Conservation (phyloP, 1,140 invertebrate species). For the Conopomorpha cramerella region DNA sequence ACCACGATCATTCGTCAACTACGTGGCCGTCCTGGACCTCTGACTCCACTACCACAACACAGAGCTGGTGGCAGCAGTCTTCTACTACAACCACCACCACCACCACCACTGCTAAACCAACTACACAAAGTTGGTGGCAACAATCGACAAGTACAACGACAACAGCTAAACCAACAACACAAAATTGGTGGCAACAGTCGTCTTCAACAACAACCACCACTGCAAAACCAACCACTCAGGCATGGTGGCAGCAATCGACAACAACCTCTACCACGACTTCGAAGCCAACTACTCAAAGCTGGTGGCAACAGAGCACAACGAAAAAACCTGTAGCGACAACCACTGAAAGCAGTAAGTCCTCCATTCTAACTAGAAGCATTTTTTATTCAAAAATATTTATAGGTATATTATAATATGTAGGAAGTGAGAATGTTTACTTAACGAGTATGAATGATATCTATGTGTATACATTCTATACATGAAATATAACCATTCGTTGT, state of each 20-base stretch:
- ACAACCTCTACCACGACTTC: slow-evolving; percentile 18
- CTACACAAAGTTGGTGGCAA: slow-evolving; percentile 11
- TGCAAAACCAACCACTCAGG: slow-evolving; percentile 21
- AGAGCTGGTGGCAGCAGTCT: slow-evolving; percentile 31
- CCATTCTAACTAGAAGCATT: too few species aligned
- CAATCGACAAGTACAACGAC: slow-evolving; percentile 25
- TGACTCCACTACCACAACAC: slow-evolving; percentile 31
- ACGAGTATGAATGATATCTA: too few species aligned
- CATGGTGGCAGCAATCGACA: slow-evolving; percentile 8
- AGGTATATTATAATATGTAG: too few species aligned
- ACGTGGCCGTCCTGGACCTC: slow-evolving; percentile 59
- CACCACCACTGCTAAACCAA: slow-evolving; percentile 17
- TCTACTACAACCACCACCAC: slow-evolving; percentile 26
- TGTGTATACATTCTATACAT: too few species aligned
- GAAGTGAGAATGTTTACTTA: too few species aligned
- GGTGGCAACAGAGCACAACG: too few species aligned
- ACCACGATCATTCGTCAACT: slow-evolving; percentile 38
- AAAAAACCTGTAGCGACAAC: too few species aligned
- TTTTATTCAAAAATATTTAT: too few species aligned
- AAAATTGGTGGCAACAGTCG: too few species aligned
- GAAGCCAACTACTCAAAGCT: slow-evolving; percentile 22
- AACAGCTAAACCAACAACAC: too few species aligned
- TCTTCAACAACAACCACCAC: slow-evolving; percentile 30
- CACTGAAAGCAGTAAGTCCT: too few species aligned
- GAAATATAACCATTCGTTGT: too few species aligned